A percentile compares a stretch with the other conserved stretches of the same genome.
These are phyloP conservation scores for Artibeus lituratus DNA, from an alignment of 2,797 vertebrate genomes.

Conservation along the genomic window DNA sequence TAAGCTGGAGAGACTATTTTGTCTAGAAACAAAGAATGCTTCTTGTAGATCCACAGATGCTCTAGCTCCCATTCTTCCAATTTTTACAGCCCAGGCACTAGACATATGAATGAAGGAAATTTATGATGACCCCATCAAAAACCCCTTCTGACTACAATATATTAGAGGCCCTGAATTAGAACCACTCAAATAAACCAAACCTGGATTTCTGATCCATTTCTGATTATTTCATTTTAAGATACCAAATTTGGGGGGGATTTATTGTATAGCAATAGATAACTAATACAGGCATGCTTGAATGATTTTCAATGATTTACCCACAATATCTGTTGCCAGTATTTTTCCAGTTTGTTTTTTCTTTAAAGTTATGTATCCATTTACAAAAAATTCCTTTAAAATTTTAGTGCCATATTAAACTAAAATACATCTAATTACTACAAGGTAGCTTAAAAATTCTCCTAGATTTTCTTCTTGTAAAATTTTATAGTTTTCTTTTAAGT, in stretches of 20 bases:
- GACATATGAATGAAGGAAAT: not conserved
- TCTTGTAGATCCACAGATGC: not conserved
- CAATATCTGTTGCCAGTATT: not conserved
- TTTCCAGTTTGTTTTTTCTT: not conserved
- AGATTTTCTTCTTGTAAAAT: not conserved
- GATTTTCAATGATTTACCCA: not conserved
- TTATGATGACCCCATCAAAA: not conserved
- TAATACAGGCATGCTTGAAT: not conserved
- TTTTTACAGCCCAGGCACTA: not conserved
- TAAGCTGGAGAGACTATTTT: not conserved
- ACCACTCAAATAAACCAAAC: not conserved
- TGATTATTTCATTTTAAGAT: not conserved
- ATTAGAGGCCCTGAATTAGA: not conserved
- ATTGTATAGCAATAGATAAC: not conserved
- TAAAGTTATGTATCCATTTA: not conserved
- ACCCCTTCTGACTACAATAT: not conserved
- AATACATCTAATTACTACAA: not conserved
- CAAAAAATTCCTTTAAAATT: not conserved
- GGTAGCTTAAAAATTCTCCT: not conserved
- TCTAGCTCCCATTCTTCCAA: not conserved
- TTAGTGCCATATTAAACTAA: not conserved
- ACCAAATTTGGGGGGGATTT: not conserved
- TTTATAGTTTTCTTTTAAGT: not conserved
- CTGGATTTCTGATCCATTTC: not conserved
- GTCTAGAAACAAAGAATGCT: not conserved